Percentiles rank a stretch among this genome's conserved stretches.
These are phyloP conservation scores for Tor tambroides DNA, from an alignment of 2,113 vertebrate genomes.

Conservation along the genomic window DNA sequence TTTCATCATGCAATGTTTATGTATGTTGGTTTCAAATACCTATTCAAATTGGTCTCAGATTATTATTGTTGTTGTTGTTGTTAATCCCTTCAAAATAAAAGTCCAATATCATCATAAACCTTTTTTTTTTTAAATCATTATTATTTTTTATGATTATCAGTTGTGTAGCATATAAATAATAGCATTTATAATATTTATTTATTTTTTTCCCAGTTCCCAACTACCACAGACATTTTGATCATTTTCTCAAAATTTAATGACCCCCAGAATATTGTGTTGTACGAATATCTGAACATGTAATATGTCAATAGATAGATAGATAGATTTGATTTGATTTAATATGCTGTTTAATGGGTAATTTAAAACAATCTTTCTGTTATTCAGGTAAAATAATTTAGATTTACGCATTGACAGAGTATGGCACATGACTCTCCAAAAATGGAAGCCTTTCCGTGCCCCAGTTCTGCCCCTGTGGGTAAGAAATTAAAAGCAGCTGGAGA, in stretches of 20 bases:
- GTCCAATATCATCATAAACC: background rate
- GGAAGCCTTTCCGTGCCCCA: background rate
- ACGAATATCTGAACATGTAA: too few species aligned
- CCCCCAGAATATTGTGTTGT: too few species aligned
- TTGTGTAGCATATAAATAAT: too few species aligned
- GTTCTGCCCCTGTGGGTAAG: conserved; percentile 33
- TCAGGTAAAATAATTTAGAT: background rate
- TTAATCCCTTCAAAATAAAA: background rate
- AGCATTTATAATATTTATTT: too few species aligned
- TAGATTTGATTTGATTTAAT: too few species aligned
- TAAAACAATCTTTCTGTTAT: background rate
- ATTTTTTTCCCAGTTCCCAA: too few species aligned
- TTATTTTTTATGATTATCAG: too few species aligned
- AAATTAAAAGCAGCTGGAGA: conserved; percentile 54
- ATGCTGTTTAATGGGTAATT: background rate
- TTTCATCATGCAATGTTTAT: background rate
- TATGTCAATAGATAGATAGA: too few species aligned
- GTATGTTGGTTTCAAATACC: background rate
- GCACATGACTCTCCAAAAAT: background rate
- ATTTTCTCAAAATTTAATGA: too few species aligned
- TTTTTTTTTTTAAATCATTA: too few species aligned
- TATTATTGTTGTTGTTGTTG: background rate
- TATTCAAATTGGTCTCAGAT: background rate
- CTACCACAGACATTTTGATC: too few species aligned
- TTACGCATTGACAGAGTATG: background rate